Conservation (phyloP, 2,797 vertebrate species). For the Nannoperca australis region DNA sequence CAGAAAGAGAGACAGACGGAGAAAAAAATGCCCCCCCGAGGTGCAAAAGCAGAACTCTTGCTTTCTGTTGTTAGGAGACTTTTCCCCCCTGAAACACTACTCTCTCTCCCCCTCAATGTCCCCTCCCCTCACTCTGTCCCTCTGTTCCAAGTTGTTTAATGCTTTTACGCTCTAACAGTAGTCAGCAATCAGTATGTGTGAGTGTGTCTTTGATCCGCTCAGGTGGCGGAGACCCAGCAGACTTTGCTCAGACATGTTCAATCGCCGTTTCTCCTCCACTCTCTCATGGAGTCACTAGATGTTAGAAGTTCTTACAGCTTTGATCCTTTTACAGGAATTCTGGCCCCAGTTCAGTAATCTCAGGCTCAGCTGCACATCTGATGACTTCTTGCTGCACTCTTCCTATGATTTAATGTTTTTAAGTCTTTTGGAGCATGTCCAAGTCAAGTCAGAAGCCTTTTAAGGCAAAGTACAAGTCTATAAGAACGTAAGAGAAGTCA, state of each 20-base stretch:
- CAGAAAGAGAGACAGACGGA: slow-evolving; percentile 17
- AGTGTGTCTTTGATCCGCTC: slow-evolving; percentile 70
- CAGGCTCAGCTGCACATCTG: slow-evolving; percentile 46
- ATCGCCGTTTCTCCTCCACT: slow-evolving; percentile 36
- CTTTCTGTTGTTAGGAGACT: slow-evolving; percentile 30
- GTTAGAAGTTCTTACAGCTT: slow-evolving; percentile 58
- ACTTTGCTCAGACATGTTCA: slow-evolving; percentile 72
- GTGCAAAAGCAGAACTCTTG: slow-evolving; percentile 46
- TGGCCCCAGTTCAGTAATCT: slow-evolving; percentile 57
- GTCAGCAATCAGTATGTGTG: slow-evolving; percentile 39
- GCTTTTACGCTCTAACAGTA: slow-evolving; percentile 57
- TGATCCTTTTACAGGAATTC: slow-evolving; percentile 66
- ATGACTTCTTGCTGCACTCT: slow-evolving; percentile 40
- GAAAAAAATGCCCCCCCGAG: slow-evolving; percentile 35
- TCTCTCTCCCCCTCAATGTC: background rate
- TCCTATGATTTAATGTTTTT: slow-evolving; percentile 40
- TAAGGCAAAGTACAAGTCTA: background rate
- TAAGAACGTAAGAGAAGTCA: background rate
- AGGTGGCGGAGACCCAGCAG: slow-evolving; percentile 63
- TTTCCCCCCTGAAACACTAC: slow-evolving; percentile 30
- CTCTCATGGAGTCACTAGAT: slow-evolving; percentile 35
- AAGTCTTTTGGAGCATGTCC: slow-evolving; percentile 28
- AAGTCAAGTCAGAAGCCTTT: slow-evolving; percentile 17
- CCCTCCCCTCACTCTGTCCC: background rate
- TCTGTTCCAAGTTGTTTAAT: slow-evolving; percentile 50